Evolutionary conservation across 2,888 invertebrate species (phyloP).

Genomic region (Amblyjoppa fuscipennis): DNA sequence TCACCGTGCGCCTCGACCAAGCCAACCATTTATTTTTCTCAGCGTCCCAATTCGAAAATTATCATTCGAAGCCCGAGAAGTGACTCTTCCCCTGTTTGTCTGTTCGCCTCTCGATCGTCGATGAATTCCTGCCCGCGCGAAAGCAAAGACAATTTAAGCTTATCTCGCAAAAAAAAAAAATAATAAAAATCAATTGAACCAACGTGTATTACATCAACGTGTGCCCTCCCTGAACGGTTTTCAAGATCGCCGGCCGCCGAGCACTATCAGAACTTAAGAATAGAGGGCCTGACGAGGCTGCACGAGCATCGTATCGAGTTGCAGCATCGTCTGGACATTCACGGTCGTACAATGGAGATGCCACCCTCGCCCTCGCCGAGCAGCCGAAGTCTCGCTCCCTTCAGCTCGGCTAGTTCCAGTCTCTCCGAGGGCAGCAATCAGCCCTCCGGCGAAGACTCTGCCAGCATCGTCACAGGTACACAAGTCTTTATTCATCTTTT

Average conservation of each 20-base stretch:
- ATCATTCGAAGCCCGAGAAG: background rate
- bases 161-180: slow-evolving; percentile 71
- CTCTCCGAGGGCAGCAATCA: slow-evolving; percentile 90
- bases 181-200: slow-evolving; percentile 45
- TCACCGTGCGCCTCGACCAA: too few species aligned
- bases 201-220: slow-evolving; percentile 49
- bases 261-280: slow-evolving; percentile 84
- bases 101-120: slow-evolving; percentile 12
- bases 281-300: slow-evolving; percentile 84
- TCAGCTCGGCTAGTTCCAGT: slow-evolving; percentile 96
- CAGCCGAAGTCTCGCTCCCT: slow-evolving; percentile 92
- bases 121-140: slow-evolving; percentile 31
- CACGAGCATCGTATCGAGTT: slow-evolving; percentile 84
- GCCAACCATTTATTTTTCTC: too few species aligned
- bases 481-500: slow-evolving; percentile 72
- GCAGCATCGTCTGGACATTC: slow-evolving; percentile 84
- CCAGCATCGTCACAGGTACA: slow-evolving; percentile 95
- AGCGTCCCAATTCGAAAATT: background rate
- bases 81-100: slow-evolving; percentile 7
- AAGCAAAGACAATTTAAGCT: slow-evolving; percentile 83
- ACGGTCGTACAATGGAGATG: slow-evolving; percentile 86
- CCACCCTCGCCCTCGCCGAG: slow-evolving; percentile 95
- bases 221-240: slow-evolving; percentile 64
- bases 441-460: slow-evolving; percentile 87
- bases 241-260: slow-evolving; percentile 83